A percentile compares a stretch with the other conserved stretches of the same genome.
Evolutionary conservation across 2,797 vertebrate species (phyloP).

Genomic region (Meriones psammophilus): DNA sequence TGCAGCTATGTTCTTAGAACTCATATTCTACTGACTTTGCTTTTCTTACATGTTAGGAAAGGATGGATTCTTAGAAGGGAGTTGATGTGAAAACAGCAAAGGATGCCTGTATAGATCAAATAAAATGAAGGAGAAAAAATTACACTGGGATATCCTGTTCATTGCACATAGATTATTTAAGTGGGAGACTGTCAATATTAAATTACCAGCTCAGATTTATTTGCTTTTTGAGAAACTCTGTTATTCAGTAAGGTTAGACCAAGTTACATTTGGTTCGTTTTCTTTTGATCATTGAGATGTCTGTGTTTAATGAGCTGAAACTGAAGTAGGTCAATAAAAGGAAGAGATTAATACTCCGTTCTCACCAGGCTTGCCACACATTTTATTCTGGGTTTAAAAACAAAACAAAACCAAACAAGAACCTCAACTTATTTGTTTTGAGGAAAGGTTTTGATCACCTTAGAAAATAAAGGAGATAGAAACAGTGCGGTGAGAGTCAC

Average conservation of each 20-base stretch:
- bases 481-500: background rate
- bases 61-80: constrained; percentile 49
- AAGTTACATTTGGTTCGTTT: constrained; percentile 80
- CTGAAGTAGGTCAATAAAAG: constrained; percentile 85
- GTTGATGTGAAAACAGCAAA: background rate
- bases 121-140: constrained; percentile 37
- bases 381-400: constrained; percentile 62
- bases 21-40: constrained; percentile 60
- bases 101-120: constrained; percentile 44
- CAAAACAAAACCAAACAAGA: background rate
- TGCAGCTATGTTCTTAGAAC: constrained; percentile 19
- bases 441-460: constrained; percentile 62
- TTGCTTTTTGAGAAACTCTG: constrained; percentile 74
- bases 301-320: constrained; percentile 85
- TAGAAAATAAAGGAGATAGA: constrained; percentile 70
- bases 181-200: constrained; percentile 69
- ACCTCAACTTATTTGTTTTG: background rate
- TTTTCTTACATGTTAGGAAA: background rate
- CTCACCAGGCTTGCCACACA: constrained; percentile 54
- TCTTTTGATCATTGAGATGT: constrained; percentile 78
- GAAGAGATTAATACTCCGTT: constrained; percentile 78
- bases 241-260: constrained; percentile 69
- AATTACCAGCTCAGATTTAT: constrained; percentile 72
- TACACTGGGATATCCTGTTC: constrained; percentile 46
- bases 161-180: constrained; percentile 62